Conservation (phyloP, 1,140 invertebrate species). For the Eciton burchellii region DNA sequence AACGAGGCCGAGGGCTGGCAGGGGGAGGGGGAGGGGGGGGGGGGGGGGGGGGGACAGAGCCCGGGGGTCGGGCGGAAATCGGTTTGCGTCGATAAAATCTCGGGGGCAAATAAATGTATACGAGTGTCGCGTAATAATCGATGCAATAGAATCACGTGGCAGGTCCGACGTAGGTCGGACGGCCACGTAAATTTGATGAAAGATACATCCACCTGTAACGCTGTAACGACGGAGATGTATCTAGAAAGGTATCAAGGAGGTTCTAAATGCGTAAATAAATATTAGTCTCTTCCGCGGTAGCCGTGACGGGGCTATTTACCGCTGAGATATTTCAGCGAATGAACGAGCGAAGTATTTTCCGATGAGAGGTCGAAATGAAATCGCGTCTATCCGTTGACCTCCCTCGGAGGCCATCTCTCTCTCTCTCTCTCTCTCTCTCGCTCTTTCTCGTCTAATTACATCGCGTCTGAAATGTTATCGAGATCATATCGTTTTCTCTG, state of each 20-base stretch:
- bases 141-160: constrained; percentile 45
- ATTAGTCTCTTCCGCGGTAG: not conserved
- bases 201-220: constrained; percentile 13
- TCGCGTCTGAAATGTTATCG: not conserved
- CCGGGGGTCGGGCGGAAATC: constrained; percentile 29
- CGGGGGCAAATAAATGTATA: constrained; percentile 43
- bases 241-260: not conserved
- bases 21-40: too few species aligned
- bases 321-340: constrained; percentile 18
- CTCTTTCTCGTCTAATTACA: not conserved
- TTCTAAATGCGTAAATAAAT: not conserved
- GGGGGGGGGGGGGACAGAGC: too few species aligned
- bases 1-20: constrained; percentile 28
- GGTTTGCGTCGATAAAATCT: constrained; percentile 55
- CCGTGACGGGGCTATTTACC: not conserved
- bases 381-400: too few species aligned
- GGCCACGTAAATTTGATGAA: constrained; percentile 40
- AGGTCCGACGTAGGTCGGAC: constrained; percentile 32
- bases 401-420: too few species aligned
- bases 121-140: constrained; percentile 37
- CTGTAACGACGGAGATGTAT: not conserved
- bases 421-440: too few species aligned
- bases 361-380: not conserved
- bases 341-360: not conserved
- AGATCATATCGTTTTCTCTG: constrained; percentile 79